phyloP scores from a whole-genome alignment of 2,797 vertebrate species.

The Chaetophractus vellerosus region DNA sequence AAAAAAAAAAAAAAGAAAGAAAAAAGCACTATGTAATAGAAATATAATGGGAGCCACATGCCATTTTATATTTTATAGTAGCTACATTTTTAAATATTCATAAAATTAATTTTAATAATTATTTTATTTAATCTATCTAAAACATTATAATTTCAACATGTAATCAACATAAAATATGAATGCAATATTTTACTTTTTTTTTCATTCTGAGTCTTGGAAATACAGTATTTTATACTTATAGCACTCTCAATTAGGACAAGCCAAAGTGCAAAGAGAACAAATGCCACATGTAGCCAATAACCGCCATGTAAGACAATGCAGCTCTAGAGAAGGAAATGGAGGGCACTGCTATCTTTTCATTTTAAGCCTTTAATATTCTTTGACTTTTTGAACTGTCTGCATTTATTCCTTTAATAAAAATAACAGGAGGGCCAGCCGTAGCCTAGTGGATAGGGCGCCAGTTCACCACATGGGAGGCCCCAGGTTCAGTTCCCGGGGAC shows the following conservation, averaged over 20 bases:
- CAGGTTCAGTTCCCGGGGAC: no score
- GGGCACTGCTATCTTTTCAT: neutral
- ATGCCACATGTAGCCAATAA: neutral
- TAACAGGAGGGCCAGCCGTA: no score
- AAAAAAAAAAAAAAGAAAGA: no score
- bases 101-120: conserved; percentile 48
- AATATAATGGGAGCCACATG: neutral
- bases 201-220: neutral
- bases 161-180: no score
- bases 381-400: neutral
- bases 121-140: conserved; percentile 25
- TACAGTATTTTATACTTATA: neutral
- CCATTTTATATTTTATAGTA: no score
- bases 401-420: conserved; percentile 19
- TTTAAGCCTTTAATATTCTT: conserved; percentile 16
- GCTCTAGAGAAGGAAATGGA: neutral
- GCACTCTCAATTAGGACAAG: no score
- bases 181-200: neutral
- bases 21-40: neutral
- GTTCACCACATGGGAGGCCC: no score
- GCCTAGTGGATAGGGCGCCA: no score
- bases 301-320: neutral
- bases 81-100: neutral
- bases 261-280: no score
- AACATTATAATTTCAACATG: neutral